Conservation (phyloP, 35 echinoderm and acorn worm genomes). For the Antedon bifida region DNA sequence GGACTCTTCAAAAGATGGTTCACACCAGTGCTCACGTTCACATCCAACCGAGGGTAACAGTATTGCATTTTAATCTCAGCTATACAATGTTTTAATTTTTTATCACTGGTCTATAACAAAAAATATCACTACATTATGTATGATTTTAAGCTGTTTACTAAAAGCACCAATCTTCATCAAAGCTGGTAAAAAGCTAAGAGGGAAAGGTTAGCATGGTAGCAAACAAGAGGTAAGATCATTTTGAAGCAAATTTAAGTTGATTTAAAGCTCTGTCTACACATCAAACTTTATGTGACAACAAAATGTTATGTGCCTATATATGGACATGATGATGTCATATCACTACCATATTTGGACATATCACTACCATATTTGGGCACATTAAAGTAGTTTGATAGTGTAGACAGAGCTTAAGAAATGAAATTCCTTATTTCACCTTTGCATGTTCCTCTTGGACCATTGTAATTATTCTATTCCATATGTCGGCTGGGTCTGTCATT, state of each 20-base stretch:
- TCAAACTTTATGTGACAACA: too few relatives aligned
- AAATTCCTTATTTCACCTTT: not conserved
- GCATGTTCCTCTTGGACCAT: not conserved
- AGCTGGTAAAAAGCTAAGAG: constrained; percentile 66
- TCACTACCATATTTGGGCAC: too few relatives aligned
- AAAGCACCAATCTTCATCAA: constrained; percentile 85
- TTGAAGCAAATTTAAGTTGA: too few relatives aligned
- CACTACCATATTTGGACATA: too few relatives aligned
- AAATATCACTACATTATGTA: too few relatives aligned
- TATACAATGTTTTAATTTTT: constrained; percentile 47
- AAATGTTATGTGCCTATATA: too few relatives aligned
- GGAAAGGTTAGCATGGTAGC: constrained; percentile 78
- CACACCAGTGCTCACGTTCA: constrained; percentile 90
- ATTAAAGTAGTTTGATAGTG: too few relatives aligned
- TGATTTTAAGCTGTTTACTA: constrained; percentile 83
- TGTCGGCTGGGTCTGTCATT: not conserved
- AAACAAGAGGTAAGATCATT: constrained; percentile 49
- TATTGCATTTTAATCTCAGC: constrained; percentile 75
- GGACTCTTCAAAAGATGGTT: constrained; percentile 98
- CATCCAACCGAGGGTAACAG: constrained; percentile 88
- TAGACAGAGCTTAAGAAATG: too few relatives aligned
- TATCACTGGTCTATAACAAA: constrained; percentile 28
- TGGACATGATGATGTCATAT: too few relatives aligned
- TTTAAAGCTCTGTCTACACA: too few relatives aligned
- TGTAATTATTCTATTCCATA: not conserved